phyloP scores from a whole-genome alignment of 2,888 invertebrate species.

The Ceramica pisi region DNA sequence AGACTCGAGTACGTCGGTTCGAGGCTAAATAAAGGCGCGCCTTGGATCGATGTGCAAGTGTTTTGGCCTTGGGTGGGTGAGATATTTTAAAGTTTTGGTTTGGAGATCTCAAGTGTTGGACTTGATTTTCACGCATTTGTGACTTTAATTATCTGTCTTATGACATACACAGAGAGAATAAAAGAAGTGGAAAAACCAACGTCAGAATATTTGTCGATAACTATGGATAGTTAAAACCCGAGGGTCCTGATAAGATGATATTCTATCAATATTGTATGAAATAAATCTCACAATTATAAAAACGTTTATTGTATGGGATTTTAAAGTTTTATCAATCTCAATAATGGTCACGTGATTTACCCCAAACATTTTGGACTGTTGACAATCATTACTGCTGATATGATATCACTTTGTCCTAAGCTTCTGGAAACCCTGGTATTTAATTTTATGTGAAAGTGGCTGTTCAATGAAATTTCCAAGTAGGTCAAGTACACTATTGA shows the following conservation, averaged over 20 bases:
- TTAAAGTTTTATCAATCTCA: background rate
- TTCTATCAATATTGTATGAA: too few species aligned
- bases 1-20: conserved; percentile 26
- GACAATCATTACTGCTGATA: background rate
- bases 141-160: too few species aligned
- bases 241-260: too few species aligned
- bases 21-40: background rate
- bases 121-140: too few species aligned
- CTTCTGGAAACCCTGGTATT: background rate
- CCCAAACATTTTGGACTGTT: background rate
- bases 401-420: background rate
- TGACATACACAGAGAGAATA: too few species aligned
- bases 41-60: conserved; percentile 12
- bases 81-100: background rate
- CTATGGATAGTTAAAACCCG: too few species aligned
- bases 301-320: background rate
- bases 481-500: conserved; percentile 41
- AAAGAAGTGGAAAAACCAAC: too few species aligned
- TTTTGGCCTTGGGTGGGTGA: conserved; percentile 1
- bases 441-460: background rate
- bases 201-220: too few species aligned
- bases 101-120: too few species aligned
- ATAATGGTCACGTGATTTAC: background rate
- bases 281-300: too few species aligned
- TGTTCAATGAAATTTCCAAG: conserved; percentile 1